These are phyloP conservation scores for Helicoverpa zea DNA, from an alignment of 1,140 invertebrate species.

Conservation along the genomic window DNA sequence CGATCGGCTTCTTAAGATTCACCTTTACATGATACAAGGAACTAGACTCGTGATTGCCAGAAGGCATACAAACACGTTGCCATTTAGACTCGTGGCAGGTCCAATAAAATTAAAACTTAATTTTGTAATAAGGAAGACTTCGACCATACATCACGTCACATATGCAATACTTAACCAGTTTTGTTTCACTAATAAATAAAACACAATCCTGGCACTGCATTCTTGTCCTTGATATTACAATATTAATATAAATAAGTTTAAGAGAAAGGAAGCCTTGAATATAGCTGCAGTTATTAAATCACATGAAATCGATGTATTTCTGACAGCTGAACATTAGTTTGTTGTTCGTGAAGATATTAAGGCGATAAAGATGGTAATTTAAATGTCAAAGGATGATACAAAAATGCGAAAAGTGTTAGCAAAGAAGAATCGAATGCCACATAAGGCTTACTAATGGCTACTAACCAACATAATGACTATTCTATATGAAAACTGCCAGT, in stretches of 20 bases:
- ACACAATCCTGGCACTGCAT: neutral
- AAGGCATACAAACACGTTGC: neutral
- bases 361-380: neutral
- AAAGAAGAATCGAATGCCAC: neutral
- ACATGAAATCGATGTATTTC: constrained; percentile 22
- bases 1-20: no score
- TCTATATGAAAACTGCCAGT: neutral
- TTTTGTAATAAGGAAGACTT: neutral
- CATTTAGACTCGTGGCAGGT: neutral
- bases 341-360: neutral
- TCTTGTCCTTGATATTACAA: neutral
- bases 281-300: constrained; percentile 6
- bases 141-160: neutral
- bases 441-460: neutral
- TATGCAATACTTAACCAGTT: no score
- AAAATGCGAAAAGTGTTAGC: neutral
- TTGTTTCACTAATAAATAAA: neutral
- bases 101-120: constrained; percentile 6
- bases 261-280: constrained; percentile 41
- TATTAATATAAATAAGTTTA: constrained; percentile 5
- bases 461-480: neutral
- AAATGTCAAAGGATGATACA: neutral
- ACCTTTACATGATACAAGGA: neutral
- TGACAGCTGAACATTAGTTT: constrained; percentile 19
- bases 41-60: neutral